These are phyloP conservation scores for Odontesthes bonariensis DNA, from an alignment of 2,113 vertebrate genomes.

Conservation along the genomic window DNA sequence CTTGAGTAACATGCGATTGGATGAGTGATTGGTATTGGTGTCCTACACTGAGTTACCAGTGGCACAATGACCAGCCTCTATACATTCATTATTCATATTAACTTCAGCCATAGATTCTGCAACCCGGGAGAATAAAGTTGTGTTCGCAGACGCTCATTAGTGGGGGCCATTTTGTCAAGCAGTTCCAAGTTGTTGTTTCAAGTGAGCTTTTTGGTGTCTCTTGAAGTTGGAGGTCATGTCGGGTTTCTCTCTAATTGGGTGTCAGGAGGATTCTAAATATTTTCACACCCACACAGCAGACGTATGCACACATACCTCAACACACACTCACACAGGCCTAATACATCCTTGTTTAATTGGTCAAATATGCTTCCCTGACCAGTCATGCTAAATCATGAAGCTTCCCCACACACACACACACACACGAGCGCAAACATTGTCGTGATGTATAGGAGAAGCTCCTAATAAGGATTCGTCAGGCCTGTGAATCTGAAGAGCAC, in stretches of 20 bases:
- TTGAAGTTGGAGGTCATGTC: slow-evolving; percentile 73
- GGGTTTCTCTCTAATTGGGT: slow-evolving; percentile 80
- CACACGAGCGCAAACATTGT: slow-evolving; percentile 32
- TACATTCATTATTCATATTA: slow-evolving; percentile 36
- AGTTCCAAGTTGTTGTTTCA: slow-evolving; percentile 73
- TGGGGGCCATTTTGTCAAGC: slow-evolving; percentile 70
- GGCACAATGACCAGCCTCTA: slow-evolving; percentile 3
- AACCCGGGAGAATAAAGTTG: slow-evolving; percentile 59
- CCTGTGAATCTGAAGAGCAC: slow-evolving; percentile 52
- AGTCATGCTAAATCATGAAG: slow-evolving; percentile 57
- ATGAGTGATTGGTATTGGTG: no score
- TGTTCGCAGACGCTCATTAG: slow-evolving; percentile 73
- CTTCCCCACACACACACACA: slow-evolving; percentile 13
- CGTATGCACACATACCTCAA: slow-evolving; percentile 20
- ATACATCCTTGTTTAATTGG: slow-evolving; percentile 80
- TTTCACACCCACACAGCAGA: slow-evolving; percentile 60
- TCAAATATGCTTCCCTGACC: slow-evolving; percentile 66
- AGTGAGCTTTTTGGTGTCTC: slow-evolving; percentile 70
- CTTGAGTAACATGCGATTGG: no score
- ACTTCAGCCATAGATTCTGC: slow-evolving; percentile 26
- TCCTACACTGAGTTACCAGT: not conserved
- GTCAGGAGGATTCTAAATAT: slow-evolving; percentile 82
- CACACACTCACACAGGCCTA: slow-evolving; percentile 38
- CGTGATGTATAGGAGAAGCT: slow-evolving; percentile 58
- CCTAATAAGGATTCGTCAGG: slow-evolving; percentile 75